Evolutionary conservation across 1,140 invertebrate genomes (phyloP).

Genomic region (Ooceraea biroi): DNA sequence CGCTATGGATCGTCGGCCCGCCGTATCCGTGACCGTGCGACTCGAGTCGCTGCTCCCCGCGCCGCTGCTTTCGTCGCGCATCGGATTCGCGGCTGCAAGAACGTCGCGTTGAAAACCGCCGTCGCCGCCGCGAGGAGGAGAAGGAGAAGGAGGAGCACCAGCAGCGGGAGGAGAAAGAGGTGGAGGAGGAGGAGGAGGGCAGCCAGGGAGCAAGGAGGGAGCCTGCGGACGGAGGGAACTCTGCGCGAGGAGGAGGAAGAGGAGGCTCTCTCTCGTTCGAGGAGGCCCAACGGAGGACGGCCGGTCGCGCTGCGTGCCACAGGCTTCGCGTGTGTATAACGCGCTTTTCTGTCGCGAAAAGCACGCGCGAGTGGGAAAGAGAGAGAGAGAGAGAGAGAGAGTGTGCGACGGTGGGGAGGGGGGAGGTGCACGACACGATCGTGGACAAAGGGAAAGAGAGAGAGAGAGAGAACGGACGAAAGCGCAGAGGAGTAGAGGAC

Average conservation of each 20-base stretch:
- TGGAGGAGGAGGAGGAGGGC: background rate
- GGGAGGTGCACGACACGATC: background rate
- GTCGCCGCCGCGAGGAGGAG: slow-evolving; percentile 19
- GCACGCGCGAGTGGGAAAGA: background rate
- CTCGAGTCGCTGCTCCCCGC: background rate
- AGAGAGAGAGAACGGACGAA: slow-evolving; percentile 33
- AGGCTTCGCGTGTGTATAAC: slow-evolving; percentile 15
- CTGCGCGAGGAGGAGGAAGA: slow-evolving; percentile 1
- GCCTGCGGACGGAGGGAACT: slow-evolving; percentile 38
- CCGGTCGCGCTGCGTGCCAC: slow-evolving; percentile 34
- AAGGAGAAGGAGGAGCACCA: background rate
- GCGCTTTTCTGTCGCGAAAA: slow-evolving; percentile 43
- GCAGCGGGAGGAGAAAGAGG: background rate
- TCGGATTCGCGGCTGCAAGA: slow-evolving; percentile 46
- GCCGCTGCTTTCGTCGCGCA: slow-evolving; percentile 41
- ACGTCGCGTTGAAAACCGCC: slow-evolving; percentile 49
- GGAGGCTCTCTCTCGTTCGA: slow-evolving; percentile 44
- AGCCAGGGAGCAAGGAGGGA: slow-evolving; percentile 28
- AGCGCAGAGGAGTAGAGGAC: too few species aligned
- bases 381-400: background rate
- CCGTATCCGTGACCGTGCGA: slow-evolving; percentile 41
- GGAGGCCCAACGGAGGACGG: slow-evolving; percentile 33
- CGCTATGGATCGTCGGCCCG: slow-evolving; percentile 46
- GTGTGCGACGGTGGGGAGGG: too few species aligned
- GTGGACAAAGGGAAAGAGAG: slow-evolving; percentile 27